Conservation (phyloP, 2,888 invertebrate species). For the Amphipyra tragopoginis region DNA sequence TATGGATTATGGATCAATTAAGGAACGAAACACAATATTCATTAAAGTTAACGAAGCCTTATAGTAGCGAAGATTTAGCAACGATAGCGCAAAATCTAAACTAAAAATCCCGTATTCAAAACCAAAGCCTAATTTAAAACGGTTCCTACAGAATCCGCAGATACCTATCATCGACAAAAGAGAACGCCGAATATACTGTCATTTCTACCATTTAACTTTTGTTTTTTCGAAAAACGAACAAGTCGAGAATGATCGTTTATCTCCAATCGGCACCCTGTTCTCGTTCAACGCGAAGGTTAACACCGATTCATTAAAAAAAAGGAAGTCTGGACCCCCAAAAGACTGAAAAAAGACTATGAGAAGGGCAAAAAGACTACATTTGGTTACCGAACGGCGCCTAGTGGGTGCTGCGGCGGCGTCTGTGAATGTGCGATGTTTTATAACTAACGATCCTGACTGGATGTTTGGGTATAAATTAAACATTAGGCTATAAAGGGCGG, state of each 20-base stretch:
- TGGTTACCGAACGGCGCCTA: conserved; percentile 88
- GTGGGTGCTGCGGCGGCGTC: conserved; percentile 86
- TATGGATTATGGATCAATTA: conserved; percentile 21
- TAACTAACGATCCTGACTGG: conserved; percentile 58
- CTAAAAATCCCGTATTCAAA: conserved; percentile 33
- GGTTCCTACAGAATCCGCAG: conserved; percentile 68
- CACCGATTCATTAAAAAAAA: conserved; percentile 89
- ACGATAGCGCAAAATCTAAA: conserved; percentile 16
- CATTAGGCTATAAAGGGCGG: conserved; percentile 17
- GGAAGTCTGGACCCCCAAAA: conserved; percentile 87
- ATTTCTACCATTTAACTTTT: conserved; percentile 79
- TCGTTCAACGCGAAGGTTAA: conserved; percentile 88
- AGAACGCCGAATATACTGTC: conserved; percentile 80
- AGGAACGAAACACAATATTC: conserved; percentile 1
- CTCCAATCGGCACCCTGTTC: conserved; percentile 89
- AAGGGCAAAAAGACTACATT: conserved; percentile 83
- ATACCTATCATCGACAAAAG: conserved; percentile 77
- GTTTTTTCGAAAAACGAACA: conserved; percentile 48
- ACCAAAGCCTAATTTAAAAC: conserved; percentile 69
- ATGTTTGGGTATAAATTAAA: conserved; percentile 21
- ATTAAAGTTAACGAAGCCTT: conserved; percentile 29
- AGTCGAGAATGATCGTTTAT: conserved; percentile 79
- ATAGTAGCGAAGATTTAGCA: conserved; percentile 9
- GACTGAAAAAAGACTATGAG: conserved; percentile 84
- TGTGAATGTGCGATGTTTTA: conserved; percentile 83